These are phyloP conservation scores for Drosophila chauvacae DNA, from an alignment of 1,140 invertebrate genomes.

Conservation along the genomic window DNA sequence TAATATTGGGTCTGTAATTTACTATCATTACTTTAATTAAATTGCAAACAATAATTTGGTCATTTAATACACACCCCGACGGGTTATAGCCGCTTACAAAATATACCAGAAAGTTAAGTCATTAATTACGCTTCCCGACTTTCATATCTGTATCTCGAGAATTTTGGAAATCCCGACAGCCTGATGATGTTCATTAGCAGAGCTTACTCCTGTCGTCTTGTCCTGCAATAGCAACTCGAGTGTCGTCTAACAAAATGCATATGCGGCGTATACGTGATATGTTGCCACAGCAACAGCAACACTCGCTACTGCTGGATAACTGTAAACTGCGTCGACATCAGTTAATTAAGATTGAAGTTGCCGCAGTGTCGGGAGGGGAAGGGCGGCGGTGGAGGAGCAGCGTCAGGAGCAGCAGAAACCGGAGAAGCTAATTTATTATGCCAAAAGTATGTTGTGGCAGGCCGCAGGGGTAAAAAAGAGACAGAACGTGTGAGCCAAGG, in stretches of 20 bases:
- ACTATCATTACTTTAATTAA: conserved; percentile 17
- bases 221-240: conserved; percentile 11
- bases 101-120: neutral
- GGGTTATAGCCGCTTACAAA: neutral
- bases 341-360: conserved; percentile 81
- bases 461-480: conserved; percentile 39
- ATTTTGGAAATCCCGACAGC: neutral
- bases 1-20: conserved; percentile 11
- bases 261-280: conserved; percentile 61
- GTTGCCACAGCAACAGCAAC: conserved; percentile 28
- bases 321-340: conserved; percentile 75
- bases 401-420: conserved; percentile 34
- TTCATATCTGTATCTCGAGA: conserved; percentile 2
- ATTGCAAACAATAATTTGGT: conserved; percentile 26
- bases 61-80: neutral
- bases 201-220: conserved; percentile 5
- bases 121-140: conserved; percentile 15
- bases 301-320: conserved; percentile 45
- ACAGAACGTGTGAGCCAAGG: neutral
- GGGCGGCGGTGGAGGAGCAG: conserved; percentile 9
- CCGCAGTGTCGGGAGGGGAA: conserved; percentile 52
- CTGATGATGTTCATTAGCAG: conserved; percentile 13
- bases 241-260: conserved; percentile 46
- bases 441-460: conserved; percentile 63
- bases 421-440: conserved; percentile 75